Evolutionary conservation across 2,113 vertebrate genomes (phyloP), one percentile per base, ranked within the genome.

Genomic region (Oceanites oceanicus): DNA sequence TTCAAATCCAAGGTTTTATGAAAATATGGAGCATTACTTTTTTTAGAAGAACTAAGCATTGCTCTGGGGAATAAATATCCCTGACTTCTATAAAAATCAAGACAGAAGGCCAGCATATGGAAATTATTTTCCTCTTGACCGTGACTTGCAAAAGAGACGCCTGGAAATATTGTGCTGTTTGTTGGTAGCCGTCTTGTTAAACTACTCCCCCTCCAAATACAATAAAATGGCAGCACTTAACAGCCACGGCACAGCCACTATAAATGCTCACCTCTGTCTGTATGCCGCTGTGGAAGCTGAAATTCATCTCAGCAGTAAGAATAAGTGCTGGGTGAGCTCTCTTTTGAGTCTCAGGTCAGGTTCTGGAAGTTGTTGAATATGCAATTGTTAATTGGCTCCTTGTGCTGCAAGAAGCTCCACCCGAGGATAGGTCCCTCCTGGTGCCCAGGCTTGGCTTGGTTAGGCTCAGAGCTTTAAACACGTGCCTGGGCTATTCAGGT

Each of bases 51-150:
- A 50, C 23, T 26, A 86, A 92, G 45, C 74, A 52, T 85, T 17
- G 0, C 95, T 88, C 88, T 70, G 42, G 86, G 95, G 92, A 91
- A 90, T 70, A 94, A 93, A 94, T 78, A 90, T 84, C 95, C 49
- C 67, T 93, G 94, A 96, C 91, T 96, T 58, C 89, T 93, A 88
- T 97, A 97, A 97, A 97, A 96, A 88, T 80, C 80, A 91, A 94
- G 88, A 85, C 92, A 86, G 77, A 63, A 78, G 94, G 86, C 83
- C 92, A 93, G 92, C 95, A 96, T 90, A 97, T 96, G 96, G 97
- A 96, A 97, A 97, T 97, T 96, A 91, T 96, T 97, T 96, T 97
- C 83, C 56, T 92, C 92, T 93, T 96, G 85, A 97, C 92, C 61
- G 13, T 91, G 94, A 94, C 96, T 96, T 93, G 83, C 94, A 86